These are phyloP conservation scores for Dendropsophus ebraccatus DNA, from an alignment of 2,113 vertebrate species.

Conservation along the genomic window DNA sequence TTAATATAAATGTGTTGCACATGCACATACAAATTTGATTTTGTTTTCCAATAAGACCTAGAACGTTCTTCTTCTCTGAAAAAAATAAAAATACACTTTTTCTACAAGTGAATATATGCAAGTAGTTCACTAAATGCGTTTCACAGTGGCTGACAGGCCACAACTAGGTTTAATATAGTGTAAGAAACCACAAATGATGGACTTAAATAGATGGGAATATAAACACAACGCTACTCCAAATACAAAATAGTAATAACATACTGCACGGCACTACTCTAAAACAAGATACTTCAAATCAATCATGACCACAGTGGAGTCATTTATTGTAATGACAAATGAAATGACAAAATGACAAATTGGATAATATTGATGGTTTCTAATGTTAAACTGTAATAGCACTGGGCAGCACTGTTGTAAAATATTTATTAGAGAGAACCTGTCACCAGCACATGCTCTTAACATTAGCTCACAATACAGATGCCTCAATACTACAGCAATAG, in stretches of 20 bases:
- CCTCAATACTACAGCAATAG: not conserved
- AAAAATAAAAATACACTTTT: not conserved
- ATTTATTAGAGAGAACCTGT: slow-evolving; percentile 1
- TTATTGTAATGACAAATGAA: slow-evolving; percentile 26
- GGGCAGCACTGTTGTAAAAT: not conserved
- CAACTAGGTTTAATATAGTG: not conserved
- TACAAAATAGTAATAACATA: not conserved
- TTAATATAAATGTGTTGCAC: slow-evolving; percentile 94
- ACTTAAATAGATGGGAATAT: not conserved
- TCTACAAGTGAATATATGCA: not conserved
- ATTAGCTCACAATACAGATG: slow-evolving; percentile 1
- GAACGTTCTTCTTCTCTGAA: not conserved
- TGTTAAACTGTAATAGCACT: slow-evolving; percentile 20
- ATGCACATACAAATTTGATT: slow-evolving; percentile 68
- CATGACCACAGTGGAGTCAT: slow-evolving; percentile 1
- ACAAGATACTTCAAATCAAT: not conserved
- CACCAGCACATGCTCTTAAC: not conserved
- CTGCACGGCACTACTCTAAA: not conserved
- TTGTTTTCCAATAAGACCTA: slow-evolving; percentile 9
- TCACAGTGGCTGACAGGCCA: not conserved
- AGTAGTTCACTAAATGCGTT: not conserved
- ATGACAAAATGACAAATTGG: slow-evolving; percentile 19
- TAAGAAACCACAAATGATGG: slow-evolving; percentile 16
- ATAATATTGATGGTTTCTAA: slow-evolving; percentile 21
- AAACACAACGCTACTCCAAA: not conserved